Conservation (phyloP, 2,113 vertebrate species). For the Megaleporinus macrocephalus region DNA sequence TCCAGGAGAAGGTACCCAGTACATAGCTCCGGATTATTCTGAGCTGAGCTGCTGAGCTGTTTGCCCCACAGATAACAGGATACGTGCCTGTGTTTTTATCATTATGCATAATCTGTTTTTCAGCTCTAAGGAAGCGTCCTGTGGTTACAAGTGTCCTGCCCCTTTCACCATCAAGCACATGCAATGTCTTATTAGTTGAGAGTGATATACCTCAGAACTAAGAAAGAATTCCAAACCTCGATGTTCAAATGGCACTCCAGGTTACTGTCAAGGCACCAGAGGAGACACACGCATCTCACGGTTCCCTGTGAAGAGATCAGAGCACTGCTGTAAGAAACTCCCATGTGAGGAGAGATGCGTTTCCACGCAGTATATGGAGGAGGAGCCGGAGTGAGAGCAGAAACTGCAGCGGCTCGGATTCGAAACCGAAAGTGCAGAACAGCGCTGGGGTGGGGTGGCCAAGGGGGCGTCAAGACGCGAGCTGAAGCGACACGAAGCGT, state of each 20-base stretch:
- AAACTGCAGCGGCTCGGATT: neutral
- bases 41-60: too few species aligned
- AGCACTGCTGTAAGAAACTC: neutral
- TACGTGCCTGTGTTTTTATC: too few species aligned
- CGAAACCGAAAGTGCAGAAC: neutral
- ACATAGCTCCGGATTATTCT: too few species aligned
- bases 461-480: too few species aligned
- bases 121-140: too few species aligned
- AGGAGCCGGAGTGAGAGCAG: neutral
- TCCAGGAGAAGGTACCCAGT: too few species aligned
- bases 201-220: slow-evolving; percentile 75
- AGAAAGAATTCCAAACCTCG: slow-evolving; percentile 76
- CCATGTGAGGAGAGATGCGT: neutral
- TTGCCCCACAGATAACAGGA: too few species aligned
- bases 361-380: neutral
- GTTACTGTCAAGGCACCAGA: slow-evolving; percentile 52
- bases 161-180: neutral
- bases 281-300: slow-evolving; percentile 49
- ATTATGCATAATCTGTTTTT: too few species aligned
- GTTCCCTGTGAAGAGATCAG: slow-evolving; percentile 68
- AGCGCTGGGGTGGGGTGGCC: too few species aligned
- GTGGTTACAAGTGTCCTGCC: neutral
- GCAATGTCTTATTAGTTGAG: slow-evolving; percentile 40
- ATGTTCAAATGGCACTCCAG: slow-evolving; percentile 57
- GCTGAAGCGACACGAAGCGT: too few species aligned